Evolutionary conservation across 2,797 vertebrate species (phyloP), one percentile per base, ranked within the genome.

Genomic region (Poecilia wingei): DNA sequence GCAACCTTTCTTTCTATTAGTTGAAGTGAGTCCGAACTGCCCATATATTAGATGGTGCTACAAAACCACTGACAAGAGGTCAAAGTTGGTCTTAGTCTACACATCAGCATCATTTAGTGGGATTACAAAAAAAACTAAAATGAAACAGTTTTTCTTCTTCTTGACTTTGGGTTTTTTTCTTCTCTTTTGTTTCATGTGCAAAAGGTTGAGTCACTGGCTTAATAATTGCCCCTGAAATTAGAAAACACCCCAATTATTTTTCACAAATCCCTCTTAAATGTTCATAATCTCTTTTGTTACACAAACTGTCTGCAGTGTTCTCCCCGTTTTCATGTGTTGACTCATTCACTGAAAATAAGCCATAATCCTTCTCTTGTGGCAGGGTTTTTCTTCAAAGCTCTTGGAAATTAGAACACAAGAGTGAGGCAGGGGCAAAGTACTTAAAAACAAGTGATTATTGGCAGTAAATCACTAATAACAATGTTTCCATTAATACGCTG

Each of bases 251-350:
- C 87, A 93, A 92, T 94, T 94, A 93, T 55, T 94, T 95, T 88
- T 45, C 47, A 46, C 74, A 93, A 94, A 94, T 93, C 91, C 91
- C 82, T 92, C 90, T 92, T 94, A 93, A 95, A 94, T 91, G 90
- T 92, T 89, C 80, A 89, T 94, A 94, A 95, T 93, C 93, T 93
- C 91, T 85, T 92, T 93, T 94, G 92, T 93, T 92, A 88, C 85
- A 90, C 82, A 93, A 94, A 94, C 89, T 91, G 91, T 93, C 83
- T 90, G 88, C 87, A 91, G 83, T 93, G 92, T 84, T 86, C 85
- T 81, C 79, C 81, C 68, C 79, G 71, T 85, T 91, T 92, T 84
- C 82, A 84, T 86, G 85, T 92, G 92, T 92, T 94, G 89, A 94
- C 89, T 94, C 92, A 88, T 93, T 92, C 83, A 89, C 85, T 89